Conservation (phyloP, 1,140 invertebrate species). For the Heliconius hermathena region DNA sequence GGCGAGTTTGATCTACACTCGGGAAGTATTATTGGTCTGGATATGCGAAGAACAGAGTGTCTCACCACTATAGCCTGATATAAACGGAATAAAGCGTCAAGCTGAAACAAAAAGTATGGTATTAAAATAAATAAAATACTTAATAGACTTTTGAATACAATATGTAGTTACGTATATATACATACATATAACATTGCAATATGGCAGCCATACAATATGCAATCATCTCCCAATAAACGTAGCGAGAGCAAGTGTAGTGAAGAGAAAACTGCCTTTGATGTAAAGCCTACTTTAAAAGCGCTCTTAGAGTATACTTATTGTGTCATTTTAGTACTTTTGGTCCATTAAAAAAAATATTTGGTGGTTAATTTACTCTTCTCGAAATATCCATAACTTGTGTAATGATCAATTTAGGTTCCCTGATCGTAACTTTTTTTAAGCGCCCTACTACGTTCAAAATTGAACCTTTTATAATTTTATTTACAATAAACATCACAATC, state of each 20-base stretch:
- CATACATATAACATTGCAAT: conserved; percentile 12
- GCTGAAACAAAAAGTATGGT: not conserved
- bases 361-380: too few relatives aligned
- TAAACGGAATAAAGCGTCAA: not conserved
- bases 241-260: not conserved
- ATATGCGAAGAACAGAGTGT: too few relatives aligned
- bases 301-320: not conserved
- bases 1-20: too few relatives aligned
- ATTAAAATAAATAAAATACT: not conserved
- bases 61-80: not conserved
- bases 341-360: too few relatives aligned
- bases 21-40: too few relatives aligned
- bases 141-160: conserved; percentile 11
- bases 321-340: too few relatives aligned
- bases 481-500: too few relatives aligned
- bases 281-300: not conserved
- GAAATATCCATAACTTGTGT: too few relatives aligned
- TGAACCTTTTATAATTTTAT: too few relatives aligned
- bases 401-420: too few relatives aligned
- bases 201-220: conserved; percentile 15
- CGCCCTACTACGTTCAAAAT: too few relatives aligned
- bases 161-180: not conserved
- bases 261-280: not conserved
- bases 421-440: too few relatives aligned
- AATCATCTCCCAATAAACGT: conserved; percentile 12